Percentiles rank a stretch among this genome's conserved stretches.
phyloP scores from a whole-genome alignment of 2,888 invertebrate species.

The Drosophila phalerata region DNA sequence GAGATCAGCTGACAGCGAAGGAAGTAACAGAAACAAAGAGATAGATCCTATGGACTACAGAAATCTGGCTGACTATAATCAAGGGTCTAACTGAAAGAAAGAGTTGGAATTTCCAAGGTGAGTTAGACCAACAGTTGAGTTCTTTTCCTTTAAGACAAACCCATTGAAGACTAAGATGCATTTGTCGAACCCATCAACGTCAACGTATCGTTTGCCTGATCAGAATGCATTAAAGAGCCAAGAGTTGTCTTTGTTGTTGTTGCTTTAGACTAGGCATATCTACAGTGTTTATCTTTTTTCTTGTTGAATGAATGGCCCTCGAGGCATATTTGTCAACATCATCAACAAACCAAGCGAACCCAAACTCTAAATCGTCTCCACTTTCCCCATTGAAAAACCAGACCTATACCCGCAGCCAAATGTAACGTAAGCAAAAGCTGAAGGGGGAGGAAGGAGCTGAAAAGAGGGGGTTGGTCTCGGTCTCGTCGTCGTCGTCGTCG shows the following conservation, averaged over 20 bases:
- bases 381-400: conserved; percentile 14
- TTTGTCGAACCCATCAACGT: conserved; percentile 7
- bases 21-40: not conserved
- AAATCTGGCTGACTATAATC: not conserved
- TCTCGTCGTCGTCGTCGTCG: conserved; percentile 40
- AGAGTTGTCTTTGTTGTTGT: conserved; percentile 27
- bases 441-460: conserved; percentile 7
- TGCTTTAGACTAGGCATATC: conserved; percentile 10
- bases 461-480: conserved; percentile 25
- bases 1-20: not conserved
- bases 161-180: not conserved
- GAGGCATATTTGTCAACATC: conserved; percentile 84
- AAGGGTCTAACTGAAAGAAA: too few species aligned
- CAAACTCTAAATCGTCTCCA: conserved; percentile 14
- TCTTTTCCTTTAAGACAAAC: not conserved
- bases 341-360: conserved; percentile 57
- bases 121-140: not conserved
- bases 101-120: not conserved
- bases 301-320: conserved; percentile 71
- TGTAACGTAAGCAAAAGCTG: conserved; percentile 41
- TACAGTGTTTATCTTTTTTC: conserved; percentile 63
- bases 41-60: not conserved
- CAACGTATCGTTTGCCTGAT: conserved; percentile 7
- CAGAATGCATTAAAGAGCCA: conserved; percentile 43
- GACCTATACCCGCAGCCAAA: conserved; percentile 56